phyloP scores from a whole-genome alignment of 2,797 vertebrate species.

The Selene dorsalis region DNA sequence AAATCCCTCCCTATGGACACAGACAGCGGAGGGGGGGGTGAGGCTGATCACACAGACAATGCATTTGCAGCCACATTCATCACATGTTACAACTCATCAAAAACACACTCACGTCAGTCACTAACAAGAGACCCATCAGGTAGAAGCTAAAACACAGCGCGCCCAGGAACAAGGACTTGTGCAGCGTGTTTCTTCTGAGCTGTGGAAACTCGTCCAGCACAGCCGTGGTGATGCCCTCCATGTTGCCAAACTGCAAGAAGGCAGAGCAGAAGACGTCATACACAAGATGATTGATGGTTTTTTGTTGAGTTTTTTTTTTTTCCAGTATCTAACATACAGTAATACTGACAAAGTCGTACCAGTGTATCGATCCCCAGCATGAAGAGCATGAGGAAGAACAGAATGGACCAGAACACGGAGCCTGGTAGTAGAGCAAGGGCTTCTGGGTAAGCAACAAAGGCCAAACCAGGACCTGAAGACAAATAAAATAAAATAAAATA shows the following conservation, averaged over 20 bases:
- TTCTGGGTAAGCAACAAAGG: conserved; percentile 91
- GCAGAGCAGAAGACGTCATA: conserved; percentile 24
- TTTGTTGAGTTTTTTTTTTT: not conserved
- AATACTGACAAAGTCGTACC: conserved; percentile 75
- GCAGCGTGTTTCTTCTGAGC: conserved; percentile 73
- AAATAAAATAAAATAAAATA: conserved; percentile 16
- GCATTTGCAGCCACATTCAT: not conserved
- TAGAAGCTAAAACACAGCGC: conserved; percentile 85
- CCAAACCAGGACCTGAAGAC: conserved; percentile 86
- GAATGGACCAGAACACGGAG: conserved; percentile 88
- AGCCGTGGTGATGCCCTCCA: conserved; percentile 89
- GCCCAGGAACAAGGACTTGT: conserved; percentile 82
- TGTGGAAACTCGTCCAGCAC: conserved; percentile 87
- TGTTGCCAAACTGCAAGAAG: conserved; percentile 86
- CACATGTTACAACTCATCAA: not conserved
- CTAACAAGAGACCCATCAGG: conserved; percentile 85
- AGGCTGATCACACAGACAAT: conserved; percentile 14
- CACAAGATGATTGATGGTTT: not conserved
- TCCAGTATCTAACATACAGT: not conserved
- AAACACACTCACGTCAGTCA: conserved; percentile 83
- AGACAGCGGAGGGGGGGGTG: conserved; percentile 29
- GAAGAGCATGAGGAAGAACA: conserved; percentile 91
- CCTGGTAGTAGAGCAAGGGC: conserved; percentile 88
- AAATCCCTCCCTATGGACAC: conserved; percentile 87
- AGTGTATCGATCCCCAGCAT: conserved; percentile 88